Conservation (phyloP, 2,888 invertebrate species). For the Noctua fimbriata region DNA sequence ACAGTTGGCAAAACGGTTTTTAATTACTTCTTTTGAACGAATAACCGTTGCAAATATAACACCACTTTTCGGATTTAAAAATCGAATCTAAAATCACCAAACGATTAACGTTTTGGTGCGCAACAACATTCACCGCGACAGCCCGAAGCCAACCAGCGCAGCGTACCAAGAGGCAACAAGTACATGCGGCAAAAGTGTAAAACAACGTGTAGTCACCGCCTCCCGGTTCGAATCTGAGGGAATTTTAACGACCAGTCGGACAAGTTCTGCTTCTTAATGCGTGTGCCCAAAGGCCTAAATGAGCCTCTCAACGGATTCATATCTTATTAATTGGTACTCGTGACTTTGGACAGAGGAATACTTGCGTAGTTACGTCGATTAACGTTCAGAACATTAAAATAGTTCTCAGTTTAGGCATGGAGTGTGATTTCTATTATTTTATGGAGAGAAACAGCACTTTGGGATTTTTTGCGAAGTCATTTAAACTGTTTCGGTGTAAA, state of each 20-base stretch:
- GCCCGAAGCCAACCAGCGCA: constrained; percentile 44
- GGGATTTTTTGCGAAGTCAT: not conserved
- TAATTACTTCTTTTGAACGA: constrained; percentile 21
- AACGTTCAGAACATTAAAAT: constrained; percentile 34
- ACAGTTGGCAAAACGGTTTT: constrained; percentile 46
- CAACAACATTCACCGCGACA: constrained; percentile 27
- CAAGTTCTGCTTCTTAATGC: constrained; percentile 77
- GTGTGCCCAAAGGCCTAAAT: constrained; percentile 77
- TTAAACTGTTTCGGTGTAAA: constrained; percentile 8
- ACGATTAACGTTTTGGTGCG: constrained; percentile 32
- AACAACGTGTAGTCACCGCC: constrained; percentile 71
- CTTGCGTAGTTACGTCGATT: constrained; percentile 51
- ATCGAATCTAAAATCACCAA: constrained; percentile 25
- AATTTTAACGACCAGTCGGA: constrained; percentile 83
- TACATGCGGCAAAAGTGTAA: constrained; percentile 71
- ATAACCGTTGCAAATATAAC: not conserved
- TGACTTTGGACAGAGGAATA: constrained; percentile 61
- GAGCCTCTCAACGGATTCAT: constrained; percentile 71
- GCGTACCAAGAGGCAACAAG: constrained; percentile 31
- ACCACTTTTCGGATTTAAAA: not conserved
- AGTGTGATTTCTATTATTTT: constrained; percentile 37
- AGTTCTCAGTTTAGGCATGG: constrained; percentile 28
- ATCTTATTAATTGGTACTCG: constrained; percentile 75
- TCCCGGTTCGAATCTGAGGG: constrained; percentile 82
- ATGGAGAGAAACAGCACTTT: constrained; percentile 24